These are phyloP conservation scores for Phymanthus crucifer DNA, from an alignment of 92 coral and sea anemone species.

Conservation along the genomic window DNA sequence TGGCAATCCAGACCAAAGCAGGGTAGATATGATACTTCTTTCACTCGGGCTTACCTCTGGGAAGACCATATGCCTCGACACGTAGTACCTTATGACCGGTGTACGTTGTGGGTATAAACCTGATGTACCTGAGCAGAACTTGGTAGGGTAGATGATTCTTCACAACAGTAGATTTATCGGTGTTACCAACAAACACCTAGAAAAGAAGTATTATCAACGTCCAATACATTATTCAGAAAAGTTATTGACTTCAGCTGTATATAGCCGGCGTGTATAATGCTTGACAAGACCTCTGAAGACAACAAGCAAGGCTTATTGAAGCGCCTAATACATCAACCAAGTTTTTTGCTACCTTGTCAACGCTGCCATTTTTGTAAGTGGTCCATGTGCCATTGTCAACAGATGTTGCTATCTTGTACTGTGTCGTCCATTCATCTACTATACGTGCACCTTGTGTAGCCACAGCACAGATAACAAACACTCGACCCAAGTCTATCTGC, in stretches of 20 bases:
- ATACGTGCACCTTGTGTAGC: neutral
- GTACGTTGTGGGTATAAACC: conserved; percentile 26
- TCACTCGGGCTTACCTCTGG: neutral
- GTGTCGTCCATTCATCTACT: neutral
- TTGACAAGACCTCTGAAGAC: too few species aligned
- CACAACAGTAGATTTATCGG: conserved; percentile 9
- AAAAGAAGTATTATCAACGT: too few species aligned
- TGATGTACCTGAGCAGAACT: conserved; percentile 21
- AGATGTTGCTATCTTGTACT: neutral
- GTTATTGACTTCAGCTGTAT: too few species aligned
- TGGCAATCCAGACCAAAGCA: too few species aligned
- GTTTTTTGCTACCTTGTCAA: neutral
- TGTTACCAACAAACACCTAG: conserved; percentile 34
- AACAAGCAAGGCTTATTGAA: too few species aligned
- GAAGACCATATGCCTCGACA: neutral
- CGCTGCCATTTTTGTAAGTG: neutral
- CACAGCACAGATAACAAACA: too few species aligned
- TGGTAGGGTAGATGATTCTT: neutral
- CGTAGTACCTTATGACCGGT: conserved; percentile 24
- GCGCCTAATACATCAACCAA: too few species aligned
- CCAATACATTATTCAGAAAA: too few species aligned
- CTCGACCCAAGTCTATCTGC: neutral
- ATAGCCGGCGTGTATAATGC: too few species aligned
- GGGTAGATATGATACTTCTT: too few species aligned
- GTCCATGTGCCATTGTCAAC: neutral